Percentiles rank a stretch among this genome's conserved stretches.
Conservation (phyloP, 2,797 vertebrate species). For the Hirundo rustica region DNA sequence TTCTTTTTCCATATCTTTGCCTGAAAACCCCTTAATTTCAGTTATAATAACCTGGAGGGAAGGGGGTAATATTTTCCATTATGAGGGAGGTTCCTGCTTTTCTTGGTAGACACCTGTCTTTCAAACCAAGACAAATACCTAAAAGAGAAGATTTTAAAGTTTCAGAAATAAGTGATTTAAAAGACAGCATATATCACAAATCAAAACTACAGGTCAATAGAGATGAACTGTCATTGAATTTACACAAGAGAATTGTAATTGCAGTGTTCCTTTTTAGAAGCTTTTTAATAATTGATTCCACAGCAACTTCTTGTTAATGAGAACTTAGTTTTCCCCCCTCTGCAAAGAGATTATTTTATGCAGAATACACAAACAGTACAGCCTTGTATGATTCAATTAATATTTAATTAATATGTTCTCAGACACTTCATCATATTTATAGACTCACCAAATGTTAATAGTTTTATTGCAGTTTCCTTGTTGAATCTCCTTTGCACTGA, state of each 20-base stretch:
- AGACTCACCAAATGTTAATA: not conserved
- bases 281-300: not conserved
- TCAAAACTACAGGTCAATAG: not conserved
- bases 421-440: not conserved
- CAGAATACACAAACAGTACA: not conserved
- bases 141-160: not conserved
- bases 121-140: not conserved
- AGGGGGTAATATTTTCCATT: not conserved
- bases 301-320: not conserved
- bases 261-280: not conserved
- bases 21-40: not conserved
- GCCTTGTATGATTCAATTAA: not conserved
- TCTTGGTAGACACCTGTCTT: not conserved
- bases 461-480: not conserved
- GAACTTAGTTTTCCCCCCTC: not conserved
- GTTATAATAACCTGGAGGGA: not conserved
- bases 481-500: not conserved
- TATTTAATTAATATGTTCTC: not conserved
- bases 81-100: fast-evolving
- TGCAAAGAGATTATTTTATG: not conserved
- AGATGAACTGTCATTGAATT: not conserved
- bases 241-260: not conserved
- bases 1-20: not conserved
- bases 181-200: not conserved
- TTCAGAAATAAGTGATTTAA: not conserved